Conservation (phyloP, 2,888 invertebrate species). For the Conistra vaccinii region DNA sequence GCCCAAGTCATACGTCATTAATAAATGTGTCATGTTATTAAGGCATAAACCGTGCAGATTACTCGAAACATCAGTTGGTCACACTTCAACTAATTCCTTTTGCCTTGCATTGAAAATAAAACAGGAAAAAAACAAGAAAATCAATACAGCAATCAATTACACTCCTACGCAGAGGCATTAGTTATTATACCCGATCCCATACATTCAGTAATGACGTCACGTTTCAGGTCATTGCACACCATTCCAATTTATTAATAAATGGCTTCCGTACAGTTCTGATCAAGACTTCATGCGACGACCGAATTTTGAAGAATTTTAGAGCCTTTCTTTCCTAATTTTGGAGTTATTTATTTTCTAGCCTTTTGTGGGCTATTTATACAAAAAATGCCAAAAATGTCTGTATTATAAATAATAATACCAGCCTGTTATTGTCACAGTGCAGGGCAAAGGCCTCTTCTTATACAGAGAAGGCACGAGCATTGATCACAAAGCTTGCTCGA, state of each 20-base stretch:
- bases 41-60: not conserved
- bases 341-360: not conserved
- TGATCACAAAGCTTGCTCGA: too few relatives aligned
- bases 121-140: not conserved
- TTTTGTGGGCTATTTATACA: too few relatives aligned
- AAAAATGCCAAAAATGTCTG: not conserved
- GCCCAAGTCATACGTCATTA: not conserved
- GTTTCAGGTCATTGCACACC: constrained; percentile 44
- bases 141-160: constrained; percentile 13
- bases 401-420: too few relatives aligned
- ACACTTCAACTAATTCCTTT: not conserved
- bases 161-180: constrained; percentile 23
- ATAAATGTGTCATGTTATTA: not conserved
- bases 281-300: too few relatives aligned
- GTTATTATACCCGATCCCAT: constrained; percentile 23
- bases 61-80: not conserved
- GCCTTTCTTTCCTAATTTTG: not conserved
- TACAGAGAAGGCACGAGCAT: too few relatives aligned
- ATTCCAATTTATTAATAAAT: constrained; percentile 31
- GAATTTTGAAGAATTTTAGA: too few relatives aligned
- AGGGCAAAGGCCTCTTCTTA: too few relatives aligned
- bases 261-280: not conserved
- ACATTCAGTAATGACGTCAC: constrained; percentile 26
- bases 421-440: too few relatives aligned
- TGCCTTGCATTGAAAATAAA: not conserved